phyloP scores from a whole-genome alignment of 2,797 vertebrate species.

The Ateles fusciceps region DNA sequence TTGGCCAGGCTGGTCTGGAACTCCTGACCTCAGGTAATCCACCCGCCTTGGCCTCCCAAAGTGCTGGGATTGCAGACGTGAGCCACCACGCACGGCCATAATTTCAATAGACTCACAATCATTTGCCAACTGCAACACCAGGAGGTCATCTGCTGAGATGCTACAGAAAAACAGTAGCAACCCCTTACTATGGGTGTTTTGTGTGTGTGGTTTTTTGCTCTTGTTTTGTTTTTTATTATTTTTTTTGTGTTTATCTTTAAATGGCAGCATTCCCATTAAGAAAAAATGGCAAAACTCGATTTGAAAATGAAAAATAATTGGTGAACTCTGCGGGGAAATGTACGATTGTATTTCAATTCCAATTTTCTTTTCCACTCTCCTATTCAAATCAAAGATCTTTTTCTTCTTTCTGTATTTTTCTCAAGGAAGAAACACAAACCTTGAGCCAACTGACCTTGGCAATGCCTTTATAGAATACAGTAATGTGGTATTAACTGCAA shows the following conservation, averaged over 20 bases:
- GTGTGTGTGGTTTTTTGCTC: not conserved
- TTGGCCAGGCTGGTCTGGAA: not conserved
- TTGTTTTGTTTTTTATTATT: not conserved
- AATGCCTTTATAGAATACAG: not conserved
- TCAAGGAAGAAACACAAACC: slow-evolving; percentile 37
- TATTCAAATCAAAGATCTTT: not conserved
- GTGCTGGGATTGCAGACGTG: not conserved
- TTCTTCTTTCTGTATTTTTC: not conserved
- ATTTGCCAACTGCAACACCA: not conserved
- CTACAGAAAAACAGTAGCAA: not conserved
- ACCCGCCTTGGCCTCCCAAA: not conserved
- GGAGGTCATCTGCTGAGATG: not conserved
- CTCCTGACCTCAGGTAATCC: not conserved
- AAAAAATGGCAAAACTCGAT: slow-evolving; percentile 3
- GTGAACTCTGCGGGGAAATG: slow-evolving; percentile 12
- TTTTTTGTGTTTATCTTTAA: not conserved
- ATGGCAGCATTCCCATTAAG: slow-evolving; percentile 7
- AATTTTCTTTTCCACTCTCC: not conserved
- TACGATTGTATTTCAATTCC: not conserved
- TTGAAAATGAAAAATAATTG: slow-evolving; percentile 45
- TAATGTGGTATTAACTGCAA: not conserved
- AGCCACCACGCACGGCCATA: not conserved
- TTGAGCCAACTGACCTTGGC: slow-evolving; percentile 5
- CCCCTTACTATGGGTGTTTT: not conserved
- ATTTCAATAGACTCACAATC: not conserved